A percentile compares a stretch with the other conserved stretches of the same genome.
Evolutionary conservation across 2,797 vertebrate species (phyloP).

Genomic region (Prunella strophiata): DNA sequence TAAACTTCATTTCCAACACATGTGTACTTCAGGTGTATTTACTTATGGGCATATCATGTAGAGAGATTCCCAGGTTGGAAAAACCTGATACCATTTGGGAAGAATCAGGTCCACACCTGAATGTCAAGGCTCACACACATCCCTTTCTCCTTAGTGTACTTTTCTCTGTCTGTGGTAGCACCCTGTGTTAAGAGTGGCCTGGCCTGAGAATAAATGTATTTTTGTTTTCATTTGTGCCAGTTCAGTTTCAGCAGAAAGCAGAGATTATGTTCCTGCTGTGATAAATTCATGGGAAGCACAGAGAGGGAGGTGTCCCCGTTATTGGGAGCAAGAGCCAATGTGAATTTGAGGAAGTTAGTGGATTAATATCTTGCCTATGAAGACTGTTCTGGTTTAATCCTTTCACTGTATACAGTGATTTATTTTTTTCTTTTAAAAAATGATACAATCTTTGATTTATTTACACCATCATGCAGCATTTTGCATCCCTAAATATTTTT

Average conservation of each 20-base stretch:
- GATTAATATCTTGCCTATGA: background rate
- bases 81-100: background rate
- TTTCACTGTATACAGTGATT: background rate
- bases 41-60: background rate
- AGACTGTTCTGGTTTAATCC: background rate
- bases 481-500: background rate
- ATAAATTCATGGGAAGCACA: background rate
- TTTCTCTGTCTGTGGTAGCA: background rate
- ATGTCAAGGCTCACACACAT: rapidly evolving
- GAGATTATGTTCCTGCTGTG: background rate
- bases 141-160: background rate
- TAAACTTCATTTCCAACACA: background rate
- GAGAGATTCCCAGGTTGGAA: background rate
- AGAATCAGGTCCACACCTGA: background rate
- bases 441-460: background rate
- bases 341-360: background rate
- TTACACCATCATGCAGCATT: background rate
- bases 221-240: background rate
- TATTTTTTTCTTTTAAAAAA: background rate
- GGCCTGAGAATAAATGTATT: background rate
- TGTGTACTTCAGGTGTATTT: background rate
- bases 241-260: background rate
- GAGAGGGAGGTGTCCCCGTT: background rate
- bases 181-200: background rate
- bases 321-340: background rate